Evolutionary conservation across 2,113 vertebrate species (phyloP), one percentile per base, ranked within the genome.

Genomic region (Phasianus colchicus): DNA sequence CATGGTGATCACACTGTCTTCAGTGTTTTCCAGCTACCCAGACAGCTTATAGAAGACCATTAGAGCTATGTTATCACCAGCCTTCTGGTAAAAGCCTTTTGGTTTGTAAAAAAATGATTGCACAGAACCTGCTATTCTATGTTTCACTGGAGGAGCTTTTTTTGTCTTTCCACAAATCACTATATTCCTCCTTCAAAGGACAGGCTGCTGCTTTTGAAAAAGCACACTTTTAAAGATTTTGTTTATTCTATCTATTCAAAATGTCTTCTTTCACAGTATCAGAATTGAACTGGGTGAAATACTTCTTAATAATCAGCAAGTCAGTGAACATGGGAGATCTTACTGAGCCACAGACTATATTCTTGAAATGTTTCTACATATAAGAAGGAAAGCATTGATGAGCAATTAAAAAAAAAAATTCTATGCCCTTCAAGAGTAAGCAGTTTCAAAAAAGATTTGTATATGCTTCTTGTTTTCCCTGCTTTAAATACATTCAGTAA

Each of bases 181-280:
- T 12, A 3, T 52, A 76, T n/a, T 64, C 96, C 69, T 81, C 48
- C 92, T 97, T 93, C 88, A 6, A 47, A 97, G 94, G 77, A 78
- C 25, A 85, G 83, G 55, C 96, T 95, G 83, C 72, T 87, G 63
- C 86, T 96, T 95, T 95, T 97, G 27, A 50, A 29, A 4, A 92
- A 96, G 95, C 82, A 85, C 95, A 66, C 88, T 96, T 96, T 96
- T 66, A 89, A 97, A 92, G 69, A 27, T 95, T 96, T 95, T 50
- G 5, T 95, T 97, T 86, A 66, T 90, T 61, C 76, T 96, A 63
- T 67, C 85, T 86, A 87, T 75, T 96, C 83, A 92, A 95, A 93
- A 90, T 66, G 75, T 92, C 82, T 95, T 66, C 55, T 21, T 96
- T 80, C 45, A 25, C 29, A 0, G 60, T 90, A 95, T 90, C 75